Evolutionary conservation across 1,140 invertebrate species (phyloP), one percentile per base, ranked within the genome.

Genomic region (Manduca sexta): DNA sequence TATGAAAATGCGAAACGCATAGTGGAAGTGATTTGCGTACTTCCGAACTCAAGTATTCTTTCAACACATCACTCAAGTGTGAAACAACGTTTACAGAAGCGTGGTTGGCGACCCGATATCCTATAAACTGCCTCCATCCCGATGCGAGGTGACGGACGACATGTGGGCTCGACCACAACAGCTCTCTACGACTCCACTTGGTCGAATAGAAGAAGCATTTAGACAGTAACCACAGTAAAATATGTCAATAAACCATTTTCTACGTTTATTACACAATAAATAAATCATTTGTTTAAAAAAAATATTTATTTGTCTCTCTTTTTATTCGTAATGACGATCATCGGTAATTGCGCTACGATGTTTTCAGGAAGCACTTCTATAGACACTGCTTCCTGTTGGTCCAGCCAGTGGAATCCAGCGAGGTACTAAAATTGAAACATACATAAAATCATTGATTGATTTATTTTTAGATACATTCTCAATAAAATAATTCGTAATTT

Each of bases 71-170:
- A n/a, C n/a, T n/a, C n/a, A n/a, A n/a, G n/a, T n/a, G n/a, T n/a
- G n/a, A n/a, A n/a, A n/a, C n/a, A 26, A 26, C 21, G 13, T 26
- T 72, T 64, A 6, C 63, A 84, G 77, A 10, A 76, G 72, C 17
- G 75, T 76, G 2, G 58, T 68, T 2, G 76, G 80, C 1, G 75
- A 84, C 31, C 77, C 77, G 0, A 79, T 81, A 63, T 84, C 80
- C 0, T 80, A 78, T 64, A 84, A 80, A 40, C 55, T 81, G 39
- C 71, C 80, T 6, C 56, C 66, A 17, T 64, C 74, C 14, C 53
- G 65, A 8, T 67, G 58, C 14, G 80, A 81, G 29, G 63, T 79
- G 3, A 70, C 65, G 0, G 71, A 79, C 40, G 72, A 79, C 11
- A 67, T 79, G 69, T 82, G 76, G 80, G 62, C 74, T 14, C 56